Evolutionary conservation across 2,797 vertebrate genomes (phyloP).

Genomic region (Manis crassicaudata): DNA sequence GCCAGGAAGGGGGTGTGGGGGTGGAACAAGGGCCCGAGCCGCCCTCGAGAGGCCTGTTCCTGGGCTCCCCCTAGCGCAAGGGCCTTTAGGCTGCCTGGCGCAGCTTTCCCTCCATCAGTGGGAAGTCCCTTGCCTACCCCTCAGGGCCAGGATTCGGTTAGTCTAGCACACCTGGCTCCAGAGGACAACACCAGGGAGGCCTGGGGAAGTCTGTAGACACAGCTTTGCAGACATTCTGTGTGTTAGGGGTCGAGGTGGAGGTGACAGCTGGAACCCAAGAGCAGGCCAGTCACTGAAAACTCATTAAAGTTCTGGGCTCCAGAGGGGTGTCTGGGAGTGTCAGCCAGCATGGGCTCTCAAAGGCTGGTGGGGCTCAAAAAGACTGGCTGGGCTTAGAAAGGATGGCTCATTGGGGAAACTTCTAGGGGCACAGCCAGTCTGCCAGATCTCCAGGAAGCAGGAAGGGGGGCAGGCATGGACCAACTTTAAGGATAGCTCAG

Average conservation of each 20-base stretch:
- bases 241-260: not conserved
- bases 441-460: not conserved
- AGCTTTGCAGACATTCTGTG: not conserved
- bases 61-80: slow-evolving; percentile 56
- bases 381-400: not conserved
- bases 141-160: not conserved
- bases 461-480: not conserved
- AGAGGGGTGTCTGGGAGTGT: not conserved
- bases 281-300: not conserved
- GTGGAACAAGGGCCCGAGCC: not conserved
- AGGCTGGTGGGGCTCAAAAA: not conserved
- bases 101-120: not conserved
- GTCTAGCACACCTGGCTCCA: not conserved
- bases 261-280: not conserved
- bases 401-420: not conserved
- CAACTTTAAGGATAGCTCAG: not conserved
- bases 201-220: not conserved
- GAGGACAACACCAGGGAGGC: not conserved
- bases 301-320: not conserved
- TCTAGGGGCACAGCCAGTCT: not conserved
- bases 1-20: not conserved
- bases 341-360: not conserved
- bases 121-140: not conserved
- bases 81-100: not conserved
- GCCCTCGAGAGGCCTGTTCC: not conserved